Conservation (phyloP, 1,140 invertebrate species). For the Laupala kohalensis region DNA sequence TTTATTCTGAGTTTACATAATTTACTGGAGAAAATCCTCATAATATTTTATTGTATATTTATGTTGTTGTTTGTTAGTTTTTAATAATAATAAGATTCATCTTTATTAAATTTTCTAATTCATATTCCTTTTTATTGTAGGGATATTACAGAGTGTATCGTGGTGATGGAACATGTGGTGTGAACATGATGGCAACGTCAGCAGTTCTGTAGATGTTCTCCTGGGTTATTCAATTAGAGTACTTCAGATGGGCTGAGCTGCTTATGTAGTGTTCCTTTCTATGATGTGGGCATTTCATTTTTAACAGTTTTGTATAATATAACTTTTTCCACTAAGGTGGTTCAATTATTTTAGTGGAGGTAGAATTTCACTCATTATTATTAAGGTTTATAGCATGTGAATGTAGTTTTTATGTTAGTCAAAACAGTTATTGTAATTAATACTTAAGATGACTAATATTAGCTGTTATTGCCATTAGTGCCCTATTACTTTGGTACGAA, state of each 20-base stretch:
- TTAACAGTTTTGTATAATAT: too few species aligned
- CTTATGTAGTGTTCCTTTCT: neutral
- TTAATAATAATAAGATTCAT: neutral
- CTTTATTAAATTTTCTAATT: slow-evolving; percentile 3
- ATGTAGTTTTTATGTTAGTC: too few species aligned
- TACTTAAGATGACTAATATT: too few species aligned
- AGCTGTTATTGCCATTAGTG: too few species aligned
- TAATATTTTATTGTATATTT: neutral
- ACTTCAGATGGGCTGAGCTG: neutral
- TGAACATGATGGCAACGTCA: slow-evolving; percentile 83
- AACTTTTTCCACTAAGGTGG: too few species aligned
- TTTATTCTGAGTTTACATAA: too few species aligned
- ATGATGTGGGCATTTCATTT: neutral
- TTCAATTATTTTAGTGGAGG: too few species aligned
- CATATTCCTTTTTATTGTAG: slow-evolving; percentile 36
- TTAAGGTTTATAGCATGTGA: too few species aligned
- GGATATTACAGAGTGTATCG: slow-evolving; percentile 92
- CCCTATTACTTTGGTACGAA: too few species aligned
- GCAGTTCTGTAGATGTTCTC: slow-evolving; percentile 28
- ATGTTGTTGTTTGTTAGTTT: neutral
- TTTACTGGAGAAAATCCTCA: too few species aligned
- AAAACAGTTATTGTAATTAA: too few species aligned
- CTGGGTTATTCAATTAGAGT: neutral
- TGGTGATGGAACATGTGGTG: slow-evolving; percentile 87
- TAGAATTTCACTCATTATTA: too few species aligned